Percentiles rank a stretch among this genome's conserved stretches.
Conservation (phyloP, 2,797 vertebrate genomes). For the Halcyon badia region DNA sequence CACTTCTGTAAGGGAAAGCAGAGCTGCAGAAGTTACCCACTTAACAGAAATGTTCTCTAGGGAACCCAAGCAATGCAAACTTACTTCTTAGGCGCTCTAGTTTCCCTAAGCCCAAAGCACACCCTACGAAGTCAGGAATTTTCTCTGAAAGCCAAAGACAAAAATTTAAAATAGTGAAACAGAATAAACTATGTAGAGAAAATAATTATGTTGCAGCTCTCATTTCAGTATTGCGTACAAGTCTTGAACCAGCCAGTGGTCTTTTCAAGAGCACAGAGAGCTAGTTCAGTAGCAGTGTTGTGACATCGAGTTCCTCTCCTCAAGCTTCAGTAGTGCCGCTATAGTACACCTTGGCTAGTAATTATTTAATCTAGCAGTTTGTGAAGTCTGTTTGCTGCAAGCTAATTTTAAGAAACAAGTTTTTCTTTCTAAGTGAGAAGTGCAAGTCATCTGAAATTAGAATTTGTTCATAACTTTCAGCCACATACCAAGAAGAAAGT, state of each 20-base stretch:
- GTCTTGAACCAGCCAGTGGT: not conserved
- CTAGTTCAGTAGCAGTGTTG: not conserved
- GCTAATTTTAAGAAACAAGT: not conserved
- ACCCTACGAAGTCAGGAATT: not conserved
- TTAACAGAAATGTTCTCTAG: not conserved
- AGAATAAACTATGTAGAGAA: not conserved
- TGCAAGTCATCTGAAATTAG: not conserved
- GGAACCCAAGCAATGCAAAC: not conserved
- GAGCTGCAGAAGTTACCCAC: not conserved
- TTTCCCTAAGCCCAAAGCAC: not conserved
- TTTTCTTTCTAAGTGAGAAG: not conserved
- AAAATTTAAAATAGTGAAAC: not conserved
- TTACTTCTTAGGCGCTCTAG: fast-evolving
- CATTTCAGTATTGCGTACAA: not conserved
- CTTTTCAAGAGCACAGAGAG: not conserved
- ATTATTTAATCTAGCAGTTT: not conserved
- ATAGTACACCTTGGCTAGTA: not conserved
- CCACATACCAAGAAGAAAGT: not conserved
- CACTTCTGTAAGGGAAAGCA: not conserved
- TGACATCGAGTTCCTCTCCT: not conserved
- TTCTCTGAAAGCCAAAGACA: not conserved
- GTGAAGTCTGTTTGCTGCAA: not conserved
- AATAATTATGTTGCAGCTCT: not conserved
- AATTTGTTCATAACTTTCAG: not conserved
- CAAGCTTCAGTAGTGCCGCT: not conserved